Evolutionary conservation across 2,113 vertebrate genomes (phyloP).

Genomic region (Vireo altiloquus): DNA sequence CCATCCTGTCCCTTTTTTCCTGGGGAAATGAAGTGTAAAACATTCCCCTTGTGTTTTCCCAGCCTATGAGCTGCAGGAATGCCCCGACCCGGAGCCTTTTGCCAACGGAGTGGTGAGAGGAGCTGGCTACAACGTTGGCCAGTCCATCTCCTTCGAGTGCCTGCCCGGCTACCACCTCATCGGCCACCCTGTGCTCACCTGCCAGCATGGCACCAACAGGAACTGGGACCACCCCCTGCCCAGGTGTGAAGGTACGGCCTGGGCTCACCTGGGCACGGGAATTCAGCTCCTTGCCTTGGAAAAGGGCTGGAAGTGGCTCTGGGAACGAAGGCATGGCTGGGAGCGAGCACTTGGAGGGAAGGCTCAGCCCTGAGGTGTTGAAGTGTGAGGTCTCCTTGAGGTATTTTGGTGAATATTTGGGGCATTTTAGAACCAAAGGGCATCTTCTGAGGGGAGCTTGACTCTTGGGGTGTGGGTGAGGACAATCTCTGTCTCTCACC

Average conservation of each 20-base stretch:
- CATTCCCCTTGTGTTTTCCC: neutral
- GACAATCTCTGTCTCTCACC: neutral
- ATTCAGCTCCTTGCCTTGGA: neutral
- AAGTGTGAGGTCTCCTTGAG: accelerated
- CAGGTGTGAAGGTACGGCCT: slow-evolving; percentile 90
- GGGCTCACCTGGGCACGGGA: neutral
- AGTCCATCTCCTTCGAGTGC: slow-evolving; percentile 97
- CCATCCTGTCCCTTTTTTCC: accelerated
- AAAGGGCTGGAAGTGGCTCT: neutral
- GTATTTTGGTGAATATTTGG: accelerated
- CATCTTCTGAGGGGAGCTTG: neutral
- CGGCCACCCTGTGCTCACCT: slow-evolving; percentile 91
- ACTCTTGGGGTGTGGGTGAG: accelerated
- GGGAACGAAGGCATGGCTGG: neutral
- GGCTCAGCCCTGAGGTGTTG: neutral
- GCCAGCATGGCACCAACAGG: slow-evolving; percentile 92
- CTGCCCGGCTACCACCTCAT: slow-evolving; percentile 88
- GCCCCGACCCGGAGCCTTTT: slow-evolving; percentile 94
- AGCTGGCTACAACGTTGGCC: slow-evolving; percentile 95
- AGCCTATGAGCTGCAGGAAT: slow-evolving; percentile 97
- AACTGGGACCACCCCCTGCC: slow-evolving; percentile 95
- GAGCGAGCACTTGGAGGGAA: accelerated
- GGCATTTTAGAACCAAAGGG: neutral
- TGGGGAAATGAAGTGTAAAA: neutral
- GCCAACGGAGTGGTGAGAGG: slow-evolving; percentile 89